Percentiles rank a stretch among this genome's conserved stretches.
Evolutionary conservation across 2,113 vertebrate species (phyloP).

Genomic region (Chunga burmeisteri): DNA sequence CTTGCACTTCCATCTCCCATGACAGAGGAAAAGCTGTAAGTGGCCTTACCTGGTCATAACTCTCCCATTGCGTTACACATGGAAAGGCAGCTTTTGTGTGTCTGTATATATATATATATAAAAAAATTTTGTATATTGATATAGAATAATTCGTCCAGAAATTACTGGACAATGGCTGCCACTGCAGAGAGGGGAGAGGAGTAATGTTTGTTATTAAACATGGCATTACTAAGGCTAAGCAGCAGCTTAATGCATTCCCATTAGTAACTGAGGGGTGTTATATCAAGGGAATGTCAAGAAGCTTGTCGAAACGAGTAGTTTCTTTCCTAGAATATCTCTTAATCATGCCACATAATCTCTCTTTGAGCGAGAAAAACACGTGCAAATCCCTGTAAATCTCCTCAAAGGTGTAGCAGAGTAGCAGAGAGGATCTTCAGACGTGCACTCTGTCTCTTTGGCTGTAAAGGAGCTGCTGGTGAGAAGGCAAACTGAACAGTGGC

Average conservation of each 20-base stretch:
- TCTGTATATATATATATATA: background rate
- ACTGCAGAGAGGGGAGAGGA: background rate
- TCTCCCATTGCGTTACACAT: background rate
- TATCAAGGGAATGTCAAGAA: background rate
- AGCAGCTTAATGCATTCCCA: background rate
- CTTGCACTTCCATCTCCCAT: background rate
- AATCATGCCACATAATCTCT: conserved; percentile 33
- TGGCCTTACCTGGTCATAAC: background rate
- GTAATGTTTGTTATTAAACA: background rate
- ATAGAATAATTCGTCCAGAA: background rate
- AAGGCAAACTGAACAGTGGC: background rate
- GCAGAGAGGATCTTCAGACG: background rate
- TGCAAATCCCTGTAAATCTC: conserved; percentile 45
- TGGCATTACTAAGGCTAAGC: background rate
- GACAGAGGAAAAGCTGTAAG: background rate
- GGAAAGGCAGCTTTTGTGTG: background rate
- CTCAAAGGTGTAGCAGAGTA: background rate
- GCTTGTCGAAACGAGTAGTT: background rate
- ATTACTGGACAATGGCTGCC: background rate
- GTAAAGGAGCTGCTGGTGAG: background rate
- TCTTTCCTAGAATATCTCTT: conserved; percentile 20
- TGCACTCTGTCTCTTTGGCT: background rate
- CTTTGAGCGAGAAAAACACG: background rate
- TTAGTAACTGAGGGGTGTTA: background rate
- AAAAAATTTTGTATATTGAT: background rate